phyloP scores from a whole-genome alignment of 2,797 vertebrate genomes.

The Philypnodon macrostomus region DNA sequence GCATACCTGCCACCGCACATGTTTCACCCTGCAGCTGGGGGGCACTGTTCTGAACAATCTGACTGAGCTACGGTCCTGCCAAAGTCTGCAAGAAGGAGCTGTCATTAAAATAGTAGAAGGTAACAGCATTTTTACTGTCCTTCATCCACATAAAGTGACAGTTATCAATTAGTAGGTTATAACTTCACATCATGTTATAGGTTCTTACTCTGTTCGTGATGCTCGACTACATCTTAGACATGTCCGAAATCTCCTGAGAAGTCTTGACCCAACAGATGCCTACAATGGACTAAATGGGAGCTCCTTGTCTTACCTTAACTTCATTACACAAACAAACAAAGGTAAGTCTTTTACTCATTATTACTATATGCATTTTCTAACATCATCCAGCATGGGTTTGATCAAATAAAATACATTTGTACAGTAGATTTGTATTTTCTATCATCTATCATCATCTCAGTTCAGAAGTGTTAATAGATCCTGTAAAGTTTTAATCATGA shows the following conservation, averaged over 20 bases:
- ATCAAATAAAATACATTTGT: too few species aligned
- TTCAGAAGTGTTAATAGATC: too few species aligned
- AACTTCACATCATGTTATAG: constrained; percentile 63
- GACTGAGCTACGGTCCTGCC: constrained; percentile 83
- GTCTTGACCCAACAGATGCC: constrained; percentile 87
- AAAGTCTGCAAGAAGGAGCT: constrained; percentile 83
- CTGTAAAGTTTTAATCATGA: too few species aligned
- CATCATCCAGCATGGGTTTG: too few species aligned
- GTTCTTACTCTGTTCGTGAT: constrained; percentile 87
- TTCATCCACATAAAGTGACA: background rate
- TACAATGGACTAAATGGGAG: constrained; percentile 91
- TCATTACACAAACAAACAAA: constrained; percentile 80
- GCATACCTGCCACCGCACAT: constrained; percentile 90
- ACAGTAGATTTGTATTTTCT: too few species aligned
- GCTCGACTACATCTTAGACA: constrained; percentile 90
- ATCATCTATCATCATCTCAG: too few species aligned
- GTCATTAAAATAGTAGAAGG: constrained; percentile 90
- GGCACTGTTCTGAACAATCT: constrained; percentile 84
- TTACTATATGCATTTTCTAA: too few species aligned
- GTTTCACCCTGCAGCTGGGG: constrained; percentile 90
- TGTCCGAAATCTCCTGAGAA: constrained; percentile 90
- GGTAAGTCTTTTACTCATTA: constrained; percentile 60
- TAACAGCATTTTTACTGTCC: constrained; percentile 49
- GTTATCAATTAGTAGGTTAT: too few species aligned
- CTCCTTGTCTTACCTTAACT: constrained; percentile 87